These are phyloP conservation scores for Pseudoips prasinana DNA, from an alignment of 2,888 invertebrate genomes.

Conservation along the genomic window DNA sequence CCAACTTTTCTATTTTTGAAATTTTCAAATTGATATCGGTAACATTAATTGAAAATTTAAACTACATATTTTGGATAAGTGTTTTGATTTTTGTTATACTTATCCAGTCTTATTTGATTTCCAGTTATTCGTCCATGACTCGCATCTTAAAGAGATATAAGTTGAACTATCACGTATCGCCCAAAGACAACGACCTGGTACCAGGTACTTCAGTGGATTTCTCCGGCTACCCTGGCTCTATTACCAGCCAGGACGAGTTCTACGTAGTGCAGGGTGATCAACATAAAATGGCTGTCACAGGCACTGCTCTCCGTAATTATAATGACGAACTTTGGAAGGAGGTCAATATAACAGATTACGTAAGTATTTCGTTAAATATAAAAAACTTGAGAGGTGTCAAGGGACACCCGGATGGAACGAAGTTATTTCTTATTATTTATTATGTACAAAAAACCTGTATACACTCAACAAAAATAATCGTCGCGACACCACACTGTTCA, in stretches of 20 bases:
- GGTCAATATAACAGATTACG: constrained; percentile 83
- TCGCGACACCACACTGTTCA: too few species aligned
- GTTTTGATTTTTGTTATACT: too few species aligned
- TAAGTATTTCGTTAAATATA: constrained; percentile 47
- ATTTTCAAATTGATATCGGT: too few species aligned
- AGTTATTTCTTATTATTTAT: too few species aligned
- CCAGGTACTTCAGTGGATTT: constrained; percentile 88
- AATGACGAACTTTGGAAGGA: constrained; percentile 87
- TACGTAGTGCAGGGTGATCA: constrained; percentile 85
- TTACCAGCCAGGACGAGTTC: constrained; percentile 92
- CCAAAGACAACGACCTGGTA: constrained; percentile 74
- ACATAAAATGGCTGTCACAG: constrained; percentile 85
- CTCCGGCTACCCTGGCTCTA: constrained; percentile 91
- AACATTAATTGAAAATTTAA: too few species aligned
- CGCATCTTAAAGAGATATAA: constrained; percentile 92
- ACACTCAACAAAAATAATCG: too few species aligned
- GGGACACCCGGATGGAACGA: too few species aligned
- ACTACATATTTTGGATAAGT: too few species aligned
- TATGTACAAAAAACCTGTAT: too few species aligned
- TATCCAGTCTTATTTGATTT: too few species aligned
- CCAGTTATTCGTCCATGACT: constrained; percentile 90
- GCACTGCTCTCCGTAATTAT: constrained; percentile 89
- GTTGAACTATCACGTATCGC: constrained; percentile 86
- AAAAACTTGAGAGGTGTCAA: too few species aligned
- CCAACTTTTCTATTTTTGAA: too few species aligned